Base-by-base conservation (phyloP, 1,140 invertebrate species). In the Diorhabda sublineata region DNA sequence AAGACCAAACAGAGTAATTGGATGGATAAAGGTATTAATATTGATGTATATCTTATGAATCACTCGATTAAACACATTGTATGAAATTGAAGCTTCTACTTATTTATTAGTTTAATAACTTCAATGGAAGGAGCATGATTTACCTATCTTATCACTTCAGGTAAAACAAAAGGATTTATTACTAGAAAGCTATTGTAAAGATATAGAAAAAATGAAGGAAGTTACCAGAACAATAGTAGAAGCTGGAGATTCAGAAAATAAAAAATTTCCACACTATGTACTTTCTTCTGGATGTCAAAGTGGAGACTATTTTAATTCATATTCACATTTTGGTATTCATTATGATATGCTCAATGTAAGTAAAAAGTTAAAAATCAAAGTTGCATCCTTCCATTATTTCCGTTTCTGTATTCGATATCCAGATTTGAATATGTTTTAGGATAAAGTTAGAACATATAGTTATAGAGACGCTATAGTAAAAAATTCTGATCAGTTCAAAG, bases 321-420 rank as follows among this genome's bases (percentile, higher is more conserved):
- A 99, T 82, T 92, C 95, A 68, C 96, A 99, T 84, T 98, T 97
- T 85, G 92, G 92, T 8, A 99, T 99, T 78, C 98, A 99, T 85
- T 94, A 97, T 83, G 95, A 95, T 79, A 97, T 97, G 94, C 82
- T 97, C 7, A 90, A 88, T 70, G 91, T 89, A 84, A 83, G 80
- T 82, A 68, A 69, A 45, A n/a, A 61, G n/a, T 64, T 9, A 9
- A 63, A 52, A 45, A 57, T 11, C 26, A 26, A 26, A 26, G 26
- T 26, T 26, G 26, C 26, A 26, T 26, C 26, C 26, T 26, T 26
- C 26, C 26, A 26, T 26, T 26, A 26, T 26, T 26, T 26, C 26
- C 26, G 1, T 26, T 26, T 26, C 26, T 26, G 26, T 26, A 26
- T 26, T 26, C 26, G 26, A 26, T 26, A 26, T 26, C 26, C 26